Evolutionary conservation across 2,888 invertebrate species (phyloP), one percentile per base, ranked within the genome.

Genomic region (Eupelmus urozonus): DNA sequence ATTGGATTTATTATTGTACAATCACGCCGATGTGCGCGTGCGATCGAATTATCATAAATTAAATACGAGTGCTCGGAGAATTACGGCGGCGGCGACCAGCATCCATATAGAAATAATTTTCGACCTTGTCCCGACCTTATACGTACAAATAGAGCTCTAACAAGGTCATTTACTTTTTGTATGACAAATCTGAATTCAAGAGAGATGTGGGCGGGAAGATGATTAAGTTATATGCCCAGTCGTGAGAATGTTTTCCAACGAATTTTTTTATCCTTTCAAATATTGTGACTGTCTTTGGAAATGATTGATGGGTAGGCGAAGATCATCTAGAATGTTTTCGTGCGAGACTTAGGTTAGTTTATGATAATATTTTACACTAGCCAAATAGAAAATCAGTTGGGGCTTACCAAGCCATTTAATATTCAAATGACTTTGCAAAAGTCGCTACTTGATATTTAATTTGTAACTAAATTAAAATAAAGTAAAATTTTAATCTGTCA

Each of bases 101-200:
- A 9, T 53, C 53, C 2, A 16, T 16, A 25, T 51, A 60, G 53
- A 63, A 57, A 57, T 57, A 34, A 60, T 27, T 27, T 11, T 40
- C 63, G 69, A 74, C 62, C 74, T 70, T 45, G 74, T 69, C 27
- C 65, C n/a, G 69, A 78, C 78, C 70, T 78, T 34, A n/a, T n/a
- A n/a, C n/a, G n/a, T 66, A 66, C 60, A 65, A 78, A 70, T 62
- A 45, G 57, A 65, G 55, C 49, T 60, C 13, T 60, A 79, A 67
- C 75, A 76, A 79, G 76, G 76, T 71, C 76, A 62, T 76, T 76
- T 76, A 67, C 60, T 63, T 75, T 45, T 66, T 29, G 67, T 65
- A 55, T 45, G 63, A 67, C 67, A 78, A 81, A 81, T 80, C 79
- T 67, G 42, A 65, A 69, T 71, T 65, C 42, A 51, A 23, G 57